Percentiles rank a stretch among this genome's conserved stretches.
phyloP scores from a whole-genome alignment of 2,888 invertebrate genomes.

The Athrips mouffetella region DNA sequence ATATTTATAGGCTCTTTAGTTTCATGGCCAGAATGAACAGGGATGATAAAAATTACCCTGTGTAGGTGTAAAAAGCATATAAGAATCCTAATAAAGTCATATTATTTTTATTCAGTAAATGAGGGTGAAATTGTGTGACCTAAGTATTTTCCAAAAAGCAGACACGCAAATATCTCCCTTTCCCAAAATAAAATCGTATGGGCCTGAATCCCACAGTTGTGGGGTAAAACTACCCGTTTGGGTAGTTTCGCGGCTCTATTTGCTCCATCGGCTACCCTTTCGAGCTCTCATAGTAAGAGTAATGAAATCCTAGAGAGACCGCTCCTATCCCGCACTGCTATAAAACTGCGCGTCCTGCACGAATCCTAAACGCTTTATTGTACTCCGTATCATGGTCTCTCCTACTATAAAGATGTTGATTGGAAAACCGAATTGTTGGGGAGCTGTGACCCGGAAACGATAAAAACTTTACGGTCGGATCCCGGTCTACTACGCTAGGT shows the following conservation, averaged over 20 bases:
- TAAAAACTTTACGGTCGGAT: slow-evolving; percentile 59
- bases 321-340: neutral
- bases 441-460: slow-evolving; percentile 61
- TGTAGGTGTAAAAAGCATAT: too few species aligned
- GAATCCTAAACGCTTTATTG: slow-evolving; percentile 33
- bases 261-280: neutral
- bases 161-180: too few species aligned
- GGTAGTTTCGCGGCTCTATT: neutral
- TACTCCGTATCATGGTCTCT: slow-evolving; percentile 39
- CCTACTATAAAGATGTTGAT: slow-evolving; percentile 62
- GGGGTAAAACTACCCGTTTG: neutral
- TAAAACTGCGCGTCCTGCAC: neutral
- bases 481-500: slow-evolving; percentile 22
- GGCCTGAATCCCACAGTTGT: too few species aligned
- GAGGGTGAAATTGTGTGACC: too few species aligned
- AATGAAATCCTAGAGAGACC: slow-evolving; percentile 1
- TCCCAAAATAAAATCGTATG: too few species aligned
- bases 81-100: too few species aligned
- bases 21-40: too few species aligned
- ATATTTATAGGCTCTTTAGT: too few species aligned
- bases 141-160: too few species aligned
- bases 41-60: too few species aligned
- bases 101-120: too few species aligned
- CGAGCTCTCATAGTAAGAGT: neutral
- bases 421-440: slow-evolving; percentile 61